Percentiles rank a stretch among this genome's conserved stretches.
phyloP scores from a whole-genome alignment of 2,797 vertebrate species.

The Leuciscus waleckii region DNA sequence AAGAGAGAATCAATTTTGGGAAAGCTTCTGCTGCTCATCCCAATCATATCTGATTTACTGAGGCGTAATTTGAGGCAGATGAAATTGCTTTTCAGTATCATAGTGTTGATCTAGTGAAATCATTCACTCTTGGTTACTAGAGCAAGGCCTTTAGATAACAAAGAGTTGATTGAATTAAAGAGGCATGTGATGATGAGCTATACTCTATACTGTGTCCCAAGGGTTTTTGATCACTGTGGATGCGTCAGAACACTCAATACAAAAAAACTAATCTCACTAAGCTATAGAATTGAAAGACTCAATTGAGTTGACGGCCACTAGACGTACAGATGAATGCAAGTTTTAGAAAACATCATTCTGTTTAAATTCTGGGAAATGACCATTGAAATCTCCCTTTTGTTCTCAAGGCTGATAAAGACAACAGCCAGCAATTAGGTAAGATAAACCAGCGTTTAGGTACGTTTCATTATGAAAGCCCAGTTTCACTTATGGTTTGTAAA shows the following conservation, averaged over 20 bases:
- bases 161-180: conserved; percentile 55
- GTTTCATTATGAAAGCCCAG: neutral
- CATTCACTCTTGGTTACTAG: conserved; percentile 43
- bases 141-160: conserved; percentile 49
- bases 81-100: conserved; percentile 42
- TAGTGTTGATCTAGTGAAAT: conserved; percentile 30
- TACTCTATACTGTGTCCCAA: conserved; percentile 33
- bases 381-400: neutral
- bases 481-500: neutral
- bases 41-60: conserved; percentile 24
- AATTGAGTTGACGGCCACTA: neutral
- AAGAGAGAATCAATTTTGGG: neutral
- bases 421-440: neutral
- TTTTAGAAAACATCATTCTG: neutral
- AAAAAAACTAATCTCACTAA: neutral
- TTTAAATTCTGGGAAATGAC: neutral
- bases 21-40: neutral
- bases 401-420: neutral
- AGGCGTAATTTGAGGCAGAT: conserved; percentile 28
- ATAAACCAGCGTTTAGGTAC: neutral
- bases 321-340: neutral
- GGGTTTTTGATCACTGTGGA: neutral
- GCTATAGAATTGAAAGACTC: neutral
- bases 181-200: conserved; percentile 53
- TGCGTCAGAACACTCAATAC: neutral